Evolutionary conservation across 2,888 invertebrate genomes (phyloP).

Genomic region (Lucinisca nassula): DNA sequence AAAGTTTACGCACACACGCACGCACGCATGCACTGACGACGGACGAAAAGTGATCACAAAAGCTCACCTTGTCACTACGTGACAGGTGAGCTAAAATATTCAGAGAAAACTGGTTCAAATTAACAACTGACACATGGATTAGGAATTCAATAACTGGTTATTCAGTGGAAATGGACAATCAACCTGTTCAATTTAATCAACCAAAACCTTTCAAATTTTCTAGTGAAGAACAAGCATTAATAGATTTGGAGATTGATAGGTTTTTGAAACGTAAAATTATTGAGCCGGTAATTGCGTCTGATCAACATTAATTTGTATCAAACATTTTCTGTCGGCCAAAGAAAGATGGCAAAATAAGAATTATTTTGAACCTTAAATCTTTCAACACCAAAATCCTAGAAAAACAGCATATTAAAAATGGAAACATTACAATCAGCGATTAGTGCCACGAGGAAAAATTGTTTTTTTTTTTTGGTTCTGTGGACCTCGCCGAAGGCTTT

Average conservation of each 20-base stretch:
- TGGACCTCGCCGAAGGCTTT: conserved; percentile 56
- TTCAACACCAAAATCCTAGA: conserved; percentile 41
- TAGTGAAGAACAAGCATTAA: background rate
- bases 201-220: conserved; percentile 14
- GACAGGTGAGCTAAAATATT: no score
- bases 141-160: conserved; percentile 19
- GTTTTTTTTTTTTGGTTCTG: conserved; percentile 55
- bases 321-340: conserved; percentile 44
- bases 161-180: conserved; percentile 2
- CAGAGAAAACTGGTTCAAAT: conserved; percentile 1
- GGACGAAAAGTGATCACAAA: no score
- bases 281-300: background rate
- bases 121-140: conserved; percentile 29
- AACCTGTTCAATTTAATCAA: background rate
- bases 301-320: conserved; percentile 34
- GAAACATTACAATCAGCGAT: conserved; percentile 55
- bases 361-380: conserved; percentile 49
- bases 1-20: no score
- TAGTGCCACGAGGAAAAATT: conserved; percentile 23
- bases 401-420: conserved; percentile 56
- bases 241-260: background rate
- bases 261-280: conserved; percentile 27
- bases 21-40: no score
- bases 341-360: conserved; percentile 19
- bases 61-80: no score